Evolutionary conservation across 2,113 vertebrate species (phyloP).

Genomic region (Aspiorhynchus laticeps): DNA sequence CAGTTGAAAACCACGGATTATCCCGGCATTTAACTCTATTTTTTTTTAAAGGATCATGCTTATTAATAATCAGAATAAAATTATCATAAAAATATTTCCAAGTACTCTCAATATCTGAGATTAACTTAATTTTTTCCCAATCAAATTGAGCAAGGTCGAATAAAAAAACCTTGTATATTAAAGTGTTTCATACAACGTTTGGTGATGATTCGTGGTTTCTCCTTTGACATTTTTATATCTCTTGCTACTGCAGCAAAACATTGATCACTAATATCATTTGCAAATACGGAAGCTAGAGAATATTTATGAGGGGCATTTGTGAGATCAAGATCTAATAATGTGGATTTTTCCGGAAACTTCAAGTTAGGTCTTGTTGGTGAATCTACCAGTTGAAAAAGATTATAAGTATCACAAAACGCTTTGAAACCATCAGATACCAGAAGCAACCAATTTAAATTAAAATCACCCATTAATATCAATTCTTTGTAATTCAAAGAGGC

Average conservation of each 20-base stretch:
- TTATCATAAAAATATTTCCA: not conserved
- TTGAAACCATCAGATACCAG: not conserved
- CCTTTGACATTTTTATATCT: too few relatives aligned
- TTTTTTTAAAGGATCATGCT: not conserved
- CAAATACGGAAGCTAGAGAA: too few relatives aligned
- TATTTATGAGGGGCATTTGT: too few relatives aligned
- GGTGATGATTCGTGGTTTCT: too few relatives aligned
- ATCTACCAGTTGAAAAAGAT: constrained; percentile 1
- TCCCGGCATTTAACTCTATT: too few relatives aligned
- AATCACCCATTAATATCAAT: not conserved
- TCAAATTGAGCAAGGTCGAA: not conserved
- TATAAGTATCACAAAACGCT: not conserved
- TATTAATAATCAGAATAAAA: not conserved
- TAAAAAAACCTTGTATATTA: not conserved
- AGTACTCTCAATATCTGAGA: not conserved
- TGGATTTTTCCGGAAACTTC: not conserved
- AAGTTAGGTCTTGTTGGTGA: not conserved
- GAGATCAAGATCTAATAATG: not conserved
- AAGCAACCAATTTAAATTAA: not conserved
- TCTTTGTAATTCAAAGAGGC: too few relatives aligned
- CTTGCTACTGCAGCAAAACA: too few relatives aligned
- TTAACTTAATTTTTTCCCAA: not conserved
- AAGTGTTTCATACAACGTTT: too few relatives aligned
- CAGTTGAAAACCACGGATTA: too few relatives aligned
- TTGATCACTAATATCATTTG: too few relatives aligned